A percentile compares a stretch with the other conserved stretches of the same genome.
phyloP scores from a whole-genome alignment of 2,113 vertebrate genomes.

The Microcebus griseorufus region DNA sequence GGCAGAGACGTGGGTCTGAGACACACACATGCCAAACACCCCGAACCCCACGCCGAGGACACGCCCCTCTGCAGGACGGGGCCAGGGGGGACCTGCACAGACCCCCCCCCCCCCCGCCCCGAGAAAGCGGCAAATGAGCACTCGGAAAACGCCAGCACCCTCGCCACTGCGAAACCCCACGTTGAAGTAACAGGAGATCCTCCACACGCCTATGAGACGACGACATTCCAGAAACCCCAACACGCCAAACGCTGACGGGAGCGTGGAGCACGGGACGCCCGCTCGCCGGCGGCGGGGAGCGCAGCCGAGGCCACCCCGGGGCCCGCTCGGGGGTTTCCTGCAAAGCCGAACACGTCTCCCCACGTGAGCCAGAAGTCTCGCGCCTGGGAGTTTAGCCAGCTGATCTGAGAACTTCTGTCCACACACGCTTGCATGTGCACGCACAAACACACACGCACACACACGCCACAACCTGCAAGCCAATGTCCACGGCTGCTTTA shows the following conservation, averaged over 20 bases:
- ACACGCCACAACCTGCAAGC: too few relatives aligned
- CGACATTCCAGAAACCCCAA: too few relatives aligned
- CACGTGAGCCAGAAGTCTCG: fast-evolving
- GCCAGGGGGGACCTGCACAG: background rate
- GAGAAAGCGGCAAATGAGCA: fast-evolving
- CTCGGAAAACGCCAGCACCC: fast-evolving
- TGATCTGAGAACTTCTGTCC: fast-evolving
- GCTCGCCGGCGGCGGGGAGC: fast-evolving
- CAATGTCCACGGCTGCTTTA: background rate
- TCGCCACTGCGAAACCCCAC: background rate
- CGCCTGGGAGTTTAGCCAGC: fast-evolving
- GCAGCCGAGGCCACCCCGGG: fast-evolving
- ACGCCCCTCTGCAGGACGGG: too few relatives aligned
- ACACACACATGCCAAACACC: fast-evolving
- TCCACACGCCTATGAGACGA: fast-evolving
- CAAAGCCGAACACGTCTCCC: fast-evolving
- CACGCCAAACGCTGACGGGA: background rate
- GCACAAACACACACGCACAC: too few relatives aligned
- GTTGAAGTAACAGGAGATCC: fast-evolving
- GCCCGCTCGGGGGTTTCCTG: background rate
- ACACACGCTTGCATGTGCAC: too few relatives aligned
- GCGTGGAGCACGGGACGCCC: fast-evolving
- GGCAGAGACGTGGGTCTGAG: background rate
- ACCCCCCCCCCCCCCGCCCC: background rate
- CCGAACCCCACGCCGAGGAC: background rate